These are phyloP conservation scores for Cephus pulcher DNA, from an alignment of 2,888 invertebrate genomes.

Conservation along the genomic window DNA sequence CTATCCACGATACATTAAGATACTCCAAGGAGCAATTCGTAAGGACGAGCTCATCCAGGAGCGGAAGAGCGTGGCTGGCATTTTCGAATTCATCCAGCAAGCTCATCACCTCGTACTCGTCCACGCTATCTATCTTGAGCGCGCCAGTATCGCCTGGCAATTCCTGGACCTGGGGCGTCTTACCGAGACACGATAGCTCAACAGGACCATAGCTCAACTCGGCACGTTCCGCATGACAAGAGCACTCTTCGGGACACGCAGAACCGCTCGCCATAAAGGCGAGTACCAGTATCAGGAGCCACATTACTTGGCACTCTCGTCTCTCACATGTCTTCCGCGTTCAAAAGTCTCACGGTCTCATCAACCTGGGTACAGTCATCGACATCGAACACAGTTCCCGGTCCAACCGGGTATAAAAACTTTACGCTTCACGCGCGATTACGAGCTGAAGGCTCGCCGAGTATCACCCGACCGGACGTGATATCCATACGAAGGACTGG, in stretches of 20 bases:
- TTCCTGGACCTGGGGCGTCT: background rate
- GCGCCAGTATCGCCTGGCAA: constrained; percentile 6
- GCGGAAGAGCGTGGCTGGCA: constrained; percentile 25
- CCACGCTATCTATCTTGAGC: constrained; percentile 38
- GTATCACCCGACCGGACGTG: constrained; percentile 43
- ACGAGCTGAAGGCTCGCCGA: constrained; percentile 11
- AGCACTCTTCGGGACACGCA: constrained; percentile 57
- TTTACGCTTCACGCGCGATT: constrained; percentile 1
- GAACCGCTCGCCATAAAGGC: constrained; percentile 61
- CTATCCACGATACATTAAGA: constrained; percentile 48
- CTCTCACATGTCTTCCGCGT: background rate
- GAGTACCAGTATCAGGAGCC: constrained; percentile 57
- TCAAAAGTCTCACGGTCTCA: background rate
- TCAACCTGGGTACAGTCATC: background rate
- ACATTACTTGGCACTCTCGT: constrained; percentile 43
- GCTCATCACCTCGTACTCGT: constrained; percentile 39
- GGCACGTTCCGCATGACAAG: constrained; percentile 27
- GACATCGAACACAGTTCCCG: constrained; percentile 6
- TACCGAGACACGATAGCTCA: background rate
- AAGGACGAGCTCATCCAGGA: constrained; percentile 38
- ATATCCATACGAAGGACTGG: constrained; percentile 55
- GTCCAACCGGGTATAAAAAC: background rate
- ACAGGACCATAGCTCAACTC: background rate
- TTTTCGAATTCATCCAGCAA: constrained; percentile 37
- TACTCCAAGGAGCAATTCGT: constrained; percentile 50